Evolutionary conservation across 2,113 vertebrate genomes (phyloP).

Genomic region (Toxotes jaculatrix): DNA sequence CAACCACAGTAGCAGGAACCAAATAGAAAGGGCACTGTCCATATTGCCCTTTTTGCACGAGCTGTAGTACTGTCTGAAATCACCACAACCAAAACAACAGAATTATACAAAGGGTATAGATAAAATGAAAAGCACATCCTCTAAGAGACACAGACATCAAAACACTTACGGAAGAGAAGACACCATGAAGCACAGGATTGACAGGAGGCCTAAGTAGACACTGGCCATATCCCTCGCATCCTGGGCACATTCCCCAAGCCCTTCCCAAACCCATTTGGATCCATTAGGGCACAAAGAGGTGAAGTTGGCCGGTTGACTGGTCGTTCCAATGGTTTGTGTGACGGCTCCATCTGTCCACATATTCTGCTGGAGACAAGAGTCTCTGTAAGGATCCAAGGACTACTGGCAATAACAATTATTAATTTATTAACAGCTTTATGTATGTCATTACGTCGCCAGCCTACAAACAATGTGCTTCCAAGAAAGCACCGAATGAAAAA

Average conservation of each 20-base stretch:
- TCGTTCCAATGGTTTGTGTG: constrained; percentile 29
- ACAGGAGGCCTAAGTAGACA: constrained; percentile 89
- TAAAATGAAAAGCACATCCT: neutral
- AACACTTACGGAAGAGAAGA: constrained; percentile 93
- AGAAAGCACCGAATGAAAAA: neutral
- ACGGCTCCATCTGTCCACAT: constrained; percentile 66
- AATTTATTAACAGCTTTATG: too few relatives aligned
- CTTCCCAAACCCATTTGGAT: constrained; percentile 88
- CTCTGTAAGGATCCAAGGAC: neutral
- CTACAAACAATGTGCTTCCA: neutral
- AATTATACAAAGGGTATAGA: neutral
- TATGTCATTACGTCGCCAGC: neutral
- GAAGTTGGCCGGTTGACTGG: constrained; percentile 77
- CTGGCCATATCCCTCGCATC: constrained; percentile 90
- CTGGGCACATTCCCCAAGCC: constrained; percentile 89
- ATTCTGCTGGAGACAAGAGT: constrained; percentile 38
- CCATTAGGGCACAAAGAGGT: constrained; percentile 89
- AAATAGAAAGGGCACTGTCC: constrained; percentile 93
- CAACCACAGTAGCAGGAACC: constrained; percentile 96
- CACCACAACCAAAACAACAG: neutral
- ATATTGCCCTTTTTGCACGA: constrained; percentile 92
- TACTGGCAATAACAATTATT: too few relatives aligned
- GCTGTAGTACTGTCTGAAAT: constrained; percentile 90
- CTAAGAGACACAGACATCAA: neutral
- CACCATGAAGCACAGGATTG: constrained; percentile 91